Evolutionary conservation across 2,888 invertebrate genomes (phyloP), one percentile per base, ranked within the genome.

Genomic region (Amblyjoppa fuscipennis): DNA sequence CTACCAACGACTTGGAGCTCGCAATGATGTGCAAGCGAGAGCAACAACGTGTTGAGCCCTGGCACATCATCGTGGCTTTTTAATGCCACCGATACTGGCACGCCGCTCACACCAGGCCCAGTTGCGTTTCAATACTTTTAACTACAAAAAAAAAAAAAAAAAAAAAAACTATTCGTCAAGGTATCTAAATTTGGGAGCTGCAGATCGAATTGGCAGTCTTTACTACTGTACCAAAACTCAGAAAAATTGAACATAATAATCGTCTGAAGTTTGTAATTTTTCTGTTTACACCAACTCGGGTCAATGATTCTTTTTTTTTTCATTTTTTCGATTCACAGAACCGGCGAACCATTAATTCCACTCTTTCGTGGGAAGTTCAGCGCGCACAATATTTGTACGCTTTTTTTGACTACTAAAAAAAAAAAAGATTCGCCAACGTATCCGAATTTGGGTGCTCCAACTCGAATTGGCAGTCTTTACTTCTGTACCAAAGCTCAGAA

Each of bases 1-100:
- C 87, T 78, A 79, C 84, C 66, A 73, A 82, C 31, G 70, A 38
- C 53, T 79, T 68, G 71, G 73, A 80, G 69, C 73, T 45, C 66
- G 77, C 77, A 31, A 41, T 45, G 64, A 77, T 74, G 61, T 49
- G 68, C 66, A 76, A 34, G 51, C 53, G 41, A 68, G 53, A 68
- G 20, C 41, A 16, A 13, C 64, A 64, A 20, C 68, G 68, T 41
- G 41, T 41, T 68, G 41, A 41, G 25, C 68, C 41, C 68, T 41
- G 41, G 68, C 68, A 38, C 68, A 25, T 68, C 20, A 41, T 68
- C 76, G 38, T 66, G 53, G 66, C 31, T 68, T 77, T 77, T 77
- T 77, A 68, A 77, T 77, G 76, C 56, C 68, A 68, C 38, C 25
- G 68, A 53, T 77, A 51, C 11, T 34, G 49, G 28, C 28, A 51